A percentile compares a stretch with the other conserved stretches of the same genome.
Evolutionary conservation across 2,888 invertebrate species (phyloP).

Genomic region (Latrodectus elegans): DNA sequence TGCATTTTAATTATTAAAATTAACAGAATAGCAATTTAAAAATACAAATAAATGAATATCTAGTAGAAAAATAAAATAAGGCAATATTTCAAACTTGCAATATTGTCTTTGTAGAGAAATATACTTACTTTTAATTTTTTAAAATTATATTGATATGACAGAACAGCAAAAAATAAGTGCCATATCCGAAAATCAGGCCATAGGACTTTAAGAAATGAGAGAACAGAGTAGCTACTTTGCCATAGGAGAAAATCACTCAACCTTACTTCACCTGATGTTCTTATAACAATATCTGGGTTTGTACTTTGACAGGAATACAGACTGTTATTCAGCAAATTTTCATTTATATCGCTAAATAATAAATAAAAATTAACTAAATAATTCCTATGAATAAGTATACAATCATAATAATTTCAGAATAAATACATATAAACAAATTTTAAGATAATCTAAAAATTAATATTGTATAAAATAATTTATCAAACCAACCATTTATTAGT

Average conservation of each 20-base stretch:
- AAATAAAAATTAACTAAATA: not conserved
- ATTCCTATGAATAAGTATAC: not conserved
- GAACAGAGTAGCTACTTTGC: conserved; percentile 88
- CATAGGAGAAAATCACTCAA: conserved; percentile 95
- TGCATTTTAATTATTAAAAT: not conserved
- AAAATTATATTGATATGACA: conserved; percentile 85
- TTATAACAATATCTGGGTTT: conserved; percentile 89
- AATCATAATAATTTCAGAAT: not conserved
- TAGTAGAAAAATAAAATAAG: not conserved
- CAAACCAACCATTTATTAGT: too few species aligned
- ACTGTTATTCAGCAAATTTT: conserved; percentile 84
- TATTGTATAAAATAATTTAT: too few species aligned
- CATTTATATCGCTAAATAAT: conserved; percentile 81
- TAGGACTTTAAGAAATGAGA: conserved; percentile 90
- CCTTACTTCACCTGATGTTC: conserved; percentile 96
- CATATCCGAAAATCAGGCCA: conserved; percentile 98
- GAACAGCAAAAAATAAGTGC: conserved; percentile 89
- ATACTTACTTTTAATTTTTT: conserved; percentile 72
- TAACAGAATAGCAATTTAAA: not conserved
- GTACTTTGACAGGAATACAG: conserved; percentile 85
- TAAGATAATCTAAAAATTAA: too few species aligned
- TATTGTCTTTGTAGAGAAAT: not conserved
- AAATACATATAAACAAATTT: too few species aligned
- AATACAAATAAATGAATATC: not conserved
- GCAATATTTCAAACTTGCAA: not conserved